Evolutionary conservation across 2,888 invertebrate species (phyloP).

Genomic region (Phyllotreta cruciferae): DNA sequence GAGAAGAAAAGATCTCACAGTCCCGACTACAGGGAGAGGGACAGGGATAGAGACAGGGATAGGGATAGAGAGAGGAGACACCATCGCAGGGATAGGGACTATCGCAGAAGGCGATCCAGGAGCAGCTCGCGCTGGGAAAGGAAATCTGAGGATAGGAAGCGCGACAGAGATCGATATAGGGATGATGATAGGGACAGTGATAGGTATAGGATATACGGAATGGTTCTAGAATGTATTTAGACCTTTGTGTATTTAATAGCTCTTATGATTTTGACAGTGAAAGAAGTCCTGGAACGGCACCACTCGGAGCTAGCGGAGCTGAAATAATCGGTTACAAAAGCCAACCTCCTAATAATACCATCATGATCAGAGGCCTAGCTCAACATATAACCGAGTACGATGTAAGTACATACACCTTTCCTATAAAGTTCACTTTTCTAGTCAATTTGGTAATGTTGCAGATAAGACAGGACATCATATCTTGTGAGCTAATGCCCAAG

Average conservation of each 20-base stretch:
- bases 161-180: conserved; percentile 57
- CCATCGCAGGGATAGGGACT: conserved; percentile 52
- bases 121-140: conserved; percentile 58
- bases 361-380: conserved; percentile 77
- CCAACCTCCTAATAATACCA: conserved; percentile 67
- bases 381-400: conserved; percentile 80
- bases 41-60: conserved; percentile 50
- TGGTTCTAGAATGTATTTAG: conserved; percentile 44
- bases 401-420: conserved; percentile 66
- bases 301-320: conserved; percentile 59
- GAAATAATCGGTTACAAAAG: conserved; percentile 61
- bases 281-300: conserved; percentile 56
- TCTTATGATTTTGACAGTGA: conserved; percentile 56
- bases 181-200: conserved; percentile 60
- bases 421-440: not conserved
- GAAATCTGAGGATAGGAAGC: conserved; percentile 55
- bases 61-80: conserved; percentile 51
- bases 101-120: conserved; percentile 53
- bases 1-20: conserved; percentile 54
- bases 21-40: conserved; percentile 46
- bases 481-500: conserved; percentile 76
- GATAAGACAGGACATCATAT: conserved; percentile 80
- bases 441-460: conserved; percentile 54
- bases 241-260: conserved; percentile 43
- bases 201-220: conserved; percentile 54